Evolutionary conservation across 2,113 vertebrate species (phyloP).

Genomic region (Pangasianodon gigas): DNA sequence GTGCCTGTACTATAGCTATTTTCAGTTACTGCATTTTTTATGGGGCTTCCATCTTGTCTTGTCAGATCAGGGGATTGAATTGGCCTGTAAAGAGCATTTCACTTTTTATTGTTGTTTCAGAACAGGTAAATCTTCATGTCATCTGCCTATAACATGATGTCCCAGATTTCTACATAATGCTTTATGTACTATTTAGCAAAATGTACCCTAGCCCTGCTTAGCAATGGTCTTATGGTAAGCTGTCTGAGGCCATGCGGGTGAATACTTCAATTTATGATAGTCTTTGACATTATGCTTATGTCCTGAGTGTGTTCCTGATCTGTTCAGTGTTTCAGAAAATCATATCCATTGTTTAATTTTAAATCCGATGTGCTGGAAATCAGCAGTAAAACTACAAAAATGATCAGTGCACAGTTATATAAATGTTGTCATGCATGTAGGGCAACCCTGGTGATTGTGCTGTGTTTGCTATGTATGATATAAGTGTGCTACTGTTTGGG

Average conservation of each 20-base stretch:
- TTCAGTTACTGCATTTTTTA: neutral
- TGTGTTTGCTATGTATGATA: neutral
- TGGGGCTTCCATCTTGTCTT: neutral
- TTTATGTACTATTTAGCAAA: neutral
- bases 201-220: neutral
- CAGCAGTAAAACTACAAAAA: neutral
- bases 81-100: neutral
- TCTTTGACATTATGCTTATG: neutral
- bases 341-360: neutral
- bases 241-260: neutral
- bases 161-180: neutral
- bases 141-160: neutral
- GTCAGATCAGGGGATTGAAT: neutral
- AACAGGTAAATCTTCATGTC: neutral
- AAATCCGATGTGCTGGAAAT: neutral
- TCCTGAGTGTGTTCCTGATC: neutral
- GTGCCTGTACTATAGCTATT: neutral
- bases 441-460: neutral
- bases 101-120: neutral
- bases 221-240: neutral
- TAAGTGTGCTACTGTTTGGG: neutral
- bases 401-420: neutral
- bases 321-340: neutral
- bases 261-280: neutral
- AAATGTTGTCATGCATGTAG: neutral